A percentile compares a stretch with the other conserved stretches of the same genome.
phyloP scores from a whole-genome alignment of 2,797 vertebrate species.

The Microtus agrestis region DNA sequence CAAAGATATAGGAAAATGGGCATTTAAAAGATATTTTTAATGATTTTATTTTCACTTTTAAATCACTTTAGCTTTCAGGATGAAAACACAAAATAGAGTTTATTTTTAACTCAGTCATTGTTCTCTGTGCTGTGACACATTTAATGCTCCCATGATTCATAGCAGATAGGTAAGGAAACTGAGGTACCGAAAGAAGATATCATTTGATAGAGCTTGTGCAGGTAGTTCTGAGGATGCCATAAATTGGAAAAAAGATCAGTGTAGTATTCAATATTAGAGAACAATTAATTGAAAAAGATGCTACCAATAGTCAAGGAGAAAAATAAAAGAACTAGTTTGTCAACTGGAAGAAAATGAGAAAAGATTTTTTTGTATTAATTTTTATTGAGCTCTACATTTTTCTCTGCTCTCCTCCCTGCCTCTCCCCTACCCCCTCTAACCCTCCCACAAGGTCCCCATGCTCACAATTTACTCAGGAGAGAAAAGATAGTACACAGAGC shows the following conservation, averaged over 20 bases:
- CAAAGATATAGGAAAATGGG: background rate
- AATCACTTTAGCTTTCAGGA: constrained; percentile 1
- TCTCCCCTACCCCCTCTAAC: too few species aligned
- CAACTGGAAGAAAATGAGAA: background rate
- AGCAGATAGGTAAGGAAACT: background rate
- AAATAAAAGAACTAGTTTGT: background rate
- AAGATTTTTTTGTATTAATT: background rate
- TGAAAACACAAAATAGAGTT: background rate
- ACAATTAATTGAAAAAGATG: background rate
- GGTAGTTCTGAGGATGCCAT: background rate
- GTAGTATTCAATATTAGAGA: background rate
- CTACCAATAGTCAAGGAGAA: background rate
- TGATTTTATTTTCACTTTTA: background rate
- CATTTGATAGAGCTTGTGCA: background rate
- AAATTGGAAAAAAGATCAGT: background rate
- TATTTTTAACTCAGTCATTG: background rate
- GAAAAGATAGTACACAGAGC: background rate
- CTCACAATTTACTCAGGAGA: too few species aligned
- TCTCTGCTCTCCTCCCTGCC: too few species aligned
- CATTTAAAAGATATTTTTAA: background rate
- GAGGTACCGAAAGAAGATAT: background rate
- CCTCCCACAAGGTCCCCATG: too few species aligned
- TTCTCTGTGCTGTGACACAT: background rate
- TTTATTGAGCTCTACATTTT: too few species aligned
- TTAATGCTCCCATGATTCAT: background rate